Conservation (phyloP, 2,113 vertebrate species). For the Stomatorhinus ivindoensis region DNA sequence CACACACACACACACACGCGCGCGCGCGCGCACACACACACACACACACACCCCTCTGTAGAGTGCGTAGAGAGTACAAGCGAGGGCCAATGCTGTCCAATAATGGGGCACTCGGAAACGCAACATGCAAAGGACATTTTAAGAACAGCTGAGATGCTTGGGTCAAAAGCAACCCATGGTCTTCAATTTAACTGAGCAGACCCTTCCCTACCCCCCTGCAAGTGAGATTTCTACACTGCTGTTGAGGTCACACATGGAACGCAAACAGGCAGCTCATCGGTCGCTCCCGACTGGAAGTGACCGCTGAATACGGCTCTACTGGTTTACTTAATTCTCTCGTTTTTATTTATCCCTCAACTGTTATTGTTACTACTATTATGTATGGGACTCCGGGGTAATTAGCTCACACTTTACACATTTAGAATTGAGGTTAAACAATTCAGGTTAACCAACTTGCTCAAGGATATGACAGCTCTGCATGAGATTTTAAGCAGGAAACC, state of each 20-base stretch:
- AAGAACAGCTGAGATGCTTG: not conserved
- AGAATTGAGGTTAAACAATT: slow-evolving; percentile 15
- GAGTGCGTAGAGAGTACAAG: not conserved
- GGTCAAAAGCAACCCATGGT: not conserved
- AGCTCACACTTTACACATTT: slow-evolving; percentile 12
- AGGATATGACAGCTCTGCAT: not conserved
- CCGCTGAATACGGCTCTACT: not conserved
- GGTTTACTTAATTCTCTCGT: not conserved
- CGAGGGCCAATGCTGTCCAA: not conserved
- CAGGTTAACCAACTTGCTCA: slow-evolving; percentile 7
- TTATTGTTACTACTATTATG: slow-evolving; percentile 1
- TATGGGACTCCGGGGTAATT: not conserved
- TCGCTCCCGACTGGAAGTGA: not conserved
- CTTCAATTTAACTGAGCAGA: not conserved
- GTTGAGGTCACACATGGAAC: not conserved
- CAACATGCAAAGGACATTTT: not conserved
- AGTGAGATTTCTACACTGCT: not conserved
- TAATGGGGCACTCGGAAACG: not conserved
- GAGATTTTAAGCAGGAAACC: slow-evolving; percentile 1
- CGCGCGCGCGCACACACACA: no score
- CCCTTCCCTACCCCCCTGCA: not conserved
- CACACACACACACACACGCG: not conserved
- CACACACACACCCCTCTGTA: not conserved
- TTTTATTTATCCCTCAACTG: slow-evolving; percentile 9
- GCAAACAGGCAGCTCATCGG: not conserved